Evolutionary conservation across 2,797 vertebrate species (phyloP).

Genomic region (Characodon lateralis): DNA sequence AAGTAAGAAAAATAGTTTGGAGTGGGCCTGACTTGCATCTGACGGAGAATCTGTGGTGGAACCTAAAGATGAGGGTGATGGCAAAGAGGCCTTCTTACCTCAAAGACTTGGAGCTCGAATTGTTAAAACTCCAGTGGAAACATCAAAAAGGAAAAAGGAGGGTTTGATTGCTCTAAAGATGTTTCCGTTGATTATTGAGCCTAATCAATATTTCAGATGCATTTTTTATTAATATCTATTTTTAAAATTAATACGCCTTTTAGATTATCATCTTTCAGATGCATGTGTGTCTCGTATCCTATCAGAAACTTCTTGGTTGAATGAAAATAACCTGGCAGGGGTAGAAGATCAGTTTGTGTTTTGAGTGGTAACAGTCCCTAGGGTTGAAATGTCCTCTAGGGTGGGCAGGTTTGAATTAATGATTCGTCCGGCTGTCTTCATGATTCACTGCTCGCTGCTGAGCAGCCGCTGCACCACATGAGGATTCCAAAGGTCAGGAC

Average conservation of each 20-base stretch:
- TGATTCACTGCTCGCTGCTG: too few relatives aligned
- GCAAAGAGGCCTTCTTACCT: neutral
- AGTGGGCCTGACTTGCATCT: neutral
- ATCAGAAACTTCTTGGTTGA: neutral
- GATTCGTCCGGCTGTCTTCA: too few relatives aligned
- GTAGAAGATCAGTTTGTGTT: too few relatives aligned
- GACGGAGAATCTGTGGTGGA: neutral
- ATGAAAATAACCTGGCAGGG: too few relatives aligned
- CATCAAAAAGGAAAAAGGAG: neutral
- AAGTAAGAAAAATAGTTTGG: neutral
- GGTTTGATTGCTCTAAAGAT: neutral
- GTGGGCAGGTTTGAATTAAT: too few relatives aligned
- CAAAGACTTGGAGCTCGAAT: neutral
- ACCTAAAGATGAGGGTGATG: neutral
- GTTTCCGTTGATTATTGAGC: neutral
- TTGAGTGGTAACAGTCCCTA: too few relatives aligned
- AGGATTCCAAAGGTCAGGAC: too few relatives aligned
- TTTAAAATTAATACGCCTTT: neutral
- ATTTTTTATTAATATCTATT: neutral
- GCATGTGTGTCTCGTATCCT: too few relatives aligned
- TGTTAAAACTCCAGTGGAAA: neutral
- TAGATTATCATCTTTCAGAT: neutral
- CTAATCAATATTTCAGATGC: too few relatives aligned
- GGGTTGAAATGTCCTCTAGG: too few relatives aligned
- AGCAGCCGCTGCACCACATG: too few relatives aligned